A percentile compares a stretch with the other conserved stretches of the same genome.
Conservation (phyloP, 2,797 vertebrate species). For the Setipinna tenuifilis region DNA sequence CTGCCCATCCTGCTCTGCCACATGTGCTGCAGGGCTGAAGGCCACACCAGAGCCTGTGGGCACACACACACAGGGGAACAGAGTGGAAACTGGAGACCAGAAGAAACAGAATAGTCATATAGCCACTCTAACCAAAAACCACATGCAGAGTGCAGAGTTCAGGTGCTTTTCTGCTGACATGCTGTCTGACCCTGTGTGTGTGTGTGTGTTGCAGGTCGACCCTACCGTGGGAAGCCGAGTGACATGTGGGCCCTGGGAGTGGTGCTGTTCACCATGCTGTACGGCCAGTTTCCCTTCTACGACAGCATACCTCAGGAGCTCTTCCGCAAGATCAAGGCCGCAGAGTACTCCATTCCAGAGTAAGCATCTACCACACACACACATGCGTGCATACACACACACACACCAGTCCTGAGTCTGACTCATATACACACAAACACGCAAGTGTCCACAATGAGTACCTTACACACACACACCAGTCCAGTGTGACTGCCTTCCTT, state of each 20-base stretch:
- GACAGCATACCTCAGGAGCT: slow-evolving; percentile 99
- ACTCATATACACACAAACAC: no score
- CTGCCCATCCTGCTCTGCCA: no score
- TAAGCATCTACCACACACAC: slow-evolving; percentile 71
- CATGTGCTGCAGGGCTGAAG: no score
- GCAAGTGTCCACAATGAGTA: no score
- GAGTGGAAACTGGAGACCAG: background rate
- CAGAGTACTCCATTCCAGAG: slow-evolving; percentile 98
- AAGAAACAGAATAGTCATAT: background rate
- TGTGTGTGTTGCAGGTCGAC: slow-evolving; percentile 80
- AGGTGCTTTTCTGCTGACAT: background rate
- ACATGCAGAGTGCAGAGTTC: background rate
- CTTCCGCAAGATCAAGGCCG: slow-evolving; percentile 99
- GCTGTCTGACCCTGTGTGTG: background rate
- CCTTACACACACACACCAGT: no score
- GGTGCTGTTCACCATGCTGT: slow-evolving; percentile 98
- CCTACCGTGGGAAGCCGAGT: slow-evolving; percentile 95
- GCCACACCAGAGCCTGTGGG: no score
- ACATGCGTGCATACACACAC: background rate
- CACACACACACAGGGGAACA: no score
- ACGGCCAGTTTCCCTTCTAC: slow-evolving; percentile 99
- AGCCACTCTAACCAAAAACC: background rate
- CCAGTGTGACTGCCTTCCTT: no score
- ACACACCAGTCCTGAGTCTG: background rate
- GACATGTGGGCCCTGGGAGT: slow-evolving; percentile 99